Percentiles rank a stretch among this genome's conserved stretches.
phyloP scores from a whole-genome alignment of 23 tunicate species.

The Trididemnum nubilum region DNA sequence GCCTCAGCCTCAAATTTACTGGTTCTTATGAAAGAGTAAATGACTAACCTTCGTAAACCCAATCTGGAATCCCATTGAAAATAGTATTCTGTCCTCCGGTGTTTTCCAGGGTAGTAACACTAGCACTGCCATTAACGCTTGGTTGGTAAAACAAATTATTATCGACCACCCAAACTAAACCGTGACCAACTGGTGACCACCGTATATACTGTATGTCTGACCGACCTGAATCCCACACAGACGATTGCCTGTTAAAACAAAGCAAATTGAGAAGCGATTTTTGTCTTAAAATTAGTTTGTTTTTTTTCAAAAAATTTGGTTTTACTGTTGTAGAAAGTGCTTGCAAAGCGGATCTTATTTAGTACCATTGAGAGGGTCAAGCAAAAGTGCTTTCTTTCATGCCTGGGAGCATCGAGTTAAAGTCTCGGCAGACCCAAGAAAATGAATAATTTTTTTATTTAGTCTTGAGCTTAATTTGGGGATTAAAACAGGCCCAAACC shows the following conservation, averaged over 20 bases:
- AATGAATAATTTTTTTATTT: too few relatives aligned
- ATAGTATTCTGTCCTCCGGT: conserved; percentile 65
- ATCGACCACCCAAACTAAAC: conserved; percentile 65
- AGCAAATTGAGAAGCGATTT: too few relatives aligned
- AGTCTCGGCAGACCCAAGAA: too few relatives aligned
- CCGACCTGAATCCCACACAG: conserved; percentile 6
- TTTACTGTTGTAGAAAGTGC: too few relatives aligned
- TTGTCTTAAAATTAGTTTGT: neutral
- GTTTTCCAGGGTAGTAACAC: conserved; percentile 11
- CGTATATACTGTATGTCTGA: conserved; percentile 65
- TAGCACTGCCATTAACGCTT: conserved; percentile 6
- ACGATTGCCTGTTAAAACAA: conserved; percentile 4
- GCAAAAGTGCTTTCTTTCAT: too few relatives aligned
- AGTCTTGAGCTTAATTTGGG: too few relatives aligned
- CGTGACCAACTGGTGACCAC: conserved; percentile 85
- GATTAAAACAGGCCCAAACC: too few relatives aligned
- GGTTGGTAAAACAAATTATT: conserved; percentile 60
- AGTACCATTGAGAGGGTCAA: too few relatives aligned
- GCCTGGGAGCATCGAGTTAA: too few relatives aligned
- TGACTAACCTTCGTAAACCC: conserved; percentile 96
- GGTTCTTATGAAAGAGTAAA: too few relatives aligned
- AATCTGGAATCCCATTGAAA: conserved; percentile 91
- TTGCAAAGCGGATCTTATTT: too few relatives aligned
- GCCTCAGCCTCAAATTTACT: too few relatives aligned
- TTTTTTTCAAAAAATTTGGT: neutral